phyloP scores from a whole-genome alignment of 2,888 invertebrate genomes.

The Gortyna flavago region DNA sequence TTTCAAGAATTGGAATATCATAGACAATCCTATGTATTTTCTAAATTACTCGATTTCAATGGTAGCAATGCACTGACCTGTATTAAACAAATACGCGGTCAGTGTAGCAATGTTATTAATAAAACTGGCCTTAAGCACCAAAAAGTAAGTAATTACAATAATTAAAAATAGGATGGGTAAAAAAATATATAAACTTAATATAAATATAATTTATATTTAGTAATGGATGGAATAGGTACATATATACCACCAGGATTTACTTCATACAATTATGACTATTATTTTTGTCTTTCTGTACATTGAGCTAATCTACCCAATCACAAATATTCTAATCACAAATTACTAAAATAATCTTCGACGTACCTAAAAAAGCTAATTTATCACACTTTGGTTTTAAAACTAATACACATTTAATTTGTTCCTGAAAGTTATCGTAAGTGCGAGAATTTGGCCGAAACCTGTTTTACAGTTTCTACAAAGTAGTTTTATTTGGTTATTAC shows the following conservation, averaged over 20 bases:
- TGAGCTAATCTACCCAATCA: constrained; percentile 73
- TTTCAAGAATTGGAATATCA: neutral
- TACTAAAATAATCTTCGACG: constrained; percentile 60
- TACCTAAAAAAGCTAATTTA: constrained; percentile 74
- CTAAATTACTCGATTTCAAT: constrained; percentile 23
- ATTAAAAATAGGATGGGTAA: constrained; percentile 13
- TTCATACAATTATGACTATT: constrained; percentile 57
- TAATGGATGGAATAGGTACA: constrained; percentile 69
- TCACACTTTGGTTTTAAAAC: constrained; percentile 75
- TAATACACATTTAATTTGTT: constrained; percentile 59
- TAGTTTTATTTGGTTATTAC: constrained; percentile 41
- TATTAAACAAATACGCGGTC: no score
- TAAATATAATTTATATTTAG: constrained; percentile 45
- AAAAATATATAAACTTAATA: constrained; percentile 29
- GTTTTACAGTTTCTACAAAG: constrained; percentile 44
- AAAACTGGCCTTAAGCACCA: neutral
- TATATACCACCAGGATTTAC: constrained; percentile 54
- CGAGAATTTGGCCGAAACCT: constrained; percentile 60
- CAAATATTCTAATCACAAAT: constrained; percentile 64
- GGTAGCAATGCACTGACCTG: constrained; percentile 3
- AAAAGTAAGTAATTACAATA: constrained; percentile 5
- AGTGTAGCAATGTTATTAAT: constrained; percentile 1
- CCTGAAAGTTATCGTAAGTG: constrained; percentile 52
- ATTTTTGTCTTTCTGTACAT: constrained; percentile 74
- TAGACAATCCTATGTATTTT: neutral